phyloP scores from a whole-genome alignment of 2,888 invertebrate genomes.

The Acleris holmiana region DNA sequence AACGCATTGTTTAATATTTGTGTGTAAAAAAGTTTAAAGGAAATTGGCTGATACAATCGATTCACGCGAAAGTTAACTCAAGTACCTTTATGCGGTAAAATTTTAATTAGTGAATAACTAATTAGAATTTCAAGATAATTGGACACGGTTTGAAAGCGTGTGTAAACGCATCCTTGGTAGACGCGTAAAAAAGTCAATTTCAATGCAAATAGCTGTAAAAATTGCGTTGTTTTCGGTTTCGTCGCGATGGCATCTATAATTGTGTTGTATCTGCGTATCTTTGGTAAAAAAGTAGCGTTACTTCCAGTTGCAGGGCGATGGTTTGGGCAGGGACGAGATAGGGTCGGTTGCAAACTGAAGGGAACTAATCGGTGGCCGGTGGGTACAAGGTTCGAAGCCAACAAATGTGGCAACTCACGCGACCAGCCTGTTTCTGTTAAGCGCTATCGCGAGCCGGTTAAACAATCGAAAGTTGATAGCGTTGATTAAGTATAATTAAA shows the following conservation, averaged over 20 bases:
- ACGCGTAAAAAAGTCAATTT: slow-evolving; percentile 68
- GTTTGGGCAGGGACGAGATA: slow-evolving; percentile 4
- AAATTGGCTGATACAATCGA: slow-evolving; percentile 36
- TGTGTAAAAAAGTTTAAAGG: slow-evolving; percentile 31
- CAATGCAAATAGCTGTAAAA: slow-evolving; percentile 73
- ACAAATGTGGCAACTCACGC: slow-evolving; percentile 36
- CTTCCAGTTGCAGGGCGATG: slow-evolving; percentile 53
- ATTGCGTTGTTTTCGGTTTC: slow-evolving; percentile 70
- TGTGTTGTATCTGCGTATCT: slow-evolving; percentile 62
- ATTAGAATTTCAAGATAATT: slow-evolving; percentile 56
- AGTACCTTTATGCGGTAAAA: slow-evolving; percentile 42
- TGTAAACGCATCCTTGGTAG: slow-evolving; percentile 68
- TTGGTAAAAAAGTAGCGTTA: slow-evolving; percentile 70
- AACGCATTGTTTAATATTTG: slow-evolving; percentile 36
- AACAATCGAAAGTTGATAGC: slow-evolving; percentile 21
- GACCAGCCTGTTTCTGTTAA: slow-evolving; percentile 28
- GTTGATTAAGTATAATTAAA: slow-evolving; percentile 4
- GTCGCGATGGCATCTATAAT: slow-evolving; percentile 68
- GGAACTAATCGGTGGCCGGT: slow-evolving; percentile 31
- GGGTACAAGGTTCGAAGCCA: slow-evolving; percentile 24
- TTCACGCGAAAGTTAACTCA: slow-evolving; percentile 44
- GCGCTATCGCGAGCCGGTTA: slow-evolving; percentile 25
- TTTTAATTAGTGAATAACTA: slow-evolving; percentile 35
- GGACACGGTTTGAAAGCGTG: slow-evolving; percentile 68
- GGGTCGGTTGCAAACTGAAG: slow-evolving; percentile 13